Conservation (phyloP, 2,113 vertebrate genomes). For the Chunga burmeisteri region DNA sequence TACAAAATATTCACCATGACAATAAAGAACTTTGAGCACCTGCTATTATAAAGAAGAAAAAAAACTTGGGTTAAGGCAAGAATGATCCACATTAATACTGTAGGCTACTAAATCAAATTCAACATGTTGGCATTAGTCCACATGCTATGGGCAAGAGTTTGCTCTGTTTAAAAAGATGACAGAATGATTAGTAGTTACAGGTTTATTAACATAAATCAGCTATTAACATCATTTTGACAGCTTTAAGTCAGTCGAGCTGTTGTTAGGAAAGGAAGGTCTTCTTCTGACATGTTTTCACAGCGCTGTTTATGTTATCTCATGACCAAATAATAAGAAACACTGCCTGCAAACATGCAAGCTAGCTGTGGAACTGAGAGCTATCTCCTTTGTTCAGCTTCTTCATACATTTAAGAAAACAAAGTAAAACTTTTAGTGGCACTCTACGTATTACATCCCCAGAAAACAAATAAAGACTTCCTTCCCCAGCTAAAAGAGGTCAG, state of each 20-base stretch:
- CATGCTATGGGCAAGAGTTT: not conserved
- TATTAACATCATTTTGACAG: not conserved
- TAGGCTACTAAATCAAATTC: not conserved
- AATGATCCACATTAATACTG: not conserved
- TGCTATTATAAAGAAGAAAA: not conserved
- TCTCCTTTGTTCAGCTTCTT: not conserved
- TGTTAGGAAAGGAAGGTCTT: not conserved
- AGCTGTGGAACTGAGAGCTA: not conserved
- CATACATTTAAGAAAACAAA: not conserved
- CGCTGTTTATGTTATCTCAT: not conserved
- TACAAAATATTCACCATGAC: not conserved
- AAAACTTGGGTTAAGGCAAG: not conserved
- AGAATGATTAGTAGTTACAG: not conserved
- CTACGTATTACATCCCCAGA: not conserved
- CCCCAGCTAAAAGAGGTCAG: not conserved
- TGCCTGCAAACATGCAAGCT: not conserved
- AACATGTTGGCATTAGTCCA: not conserved
- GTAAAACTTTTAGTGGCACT: not conserved
- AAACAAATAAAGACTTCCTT: not conserved
- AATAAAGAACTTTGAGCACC: not conserved
- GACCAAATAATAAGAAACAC: not conserved
- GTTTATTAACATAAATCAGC: not conserved
- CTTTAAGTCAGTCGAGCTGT: not conserved
- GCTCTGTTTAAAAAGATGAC: not conserved
- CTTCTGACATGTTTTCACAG: not conserved